Conservation (phyloP, 1,140 invertebrate genomes). For the Phocides pigmalion region DNA sequence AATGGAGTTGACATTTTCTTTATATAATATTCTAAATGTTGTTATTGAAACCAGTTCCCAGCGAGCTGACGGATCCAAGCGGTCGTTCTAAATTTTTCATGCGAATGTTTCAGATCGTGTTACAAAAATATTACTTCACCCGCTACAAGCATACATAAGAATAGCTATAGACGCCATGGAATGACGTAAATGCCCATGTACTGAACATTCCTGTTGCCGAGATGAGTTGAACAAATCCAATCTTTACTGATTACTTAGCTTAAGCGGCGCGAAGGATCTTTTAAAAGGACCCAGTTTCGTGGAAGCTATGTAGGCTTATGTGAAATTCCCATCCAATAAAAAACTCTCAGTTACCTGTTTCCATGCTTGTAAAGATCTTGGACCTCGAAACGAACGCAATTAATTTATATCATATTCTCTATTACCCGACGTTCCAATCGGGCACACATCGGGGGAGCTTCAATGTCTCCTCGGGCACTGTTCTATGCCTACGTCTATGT, state of each 20-base stretch:
- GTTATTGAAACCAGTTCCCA: slow-evolving; percentile 3
- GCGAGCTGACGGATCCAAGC: slow-evolving; percentile 3
- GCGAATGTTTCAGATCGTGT: slow-evolving; percentile 13
- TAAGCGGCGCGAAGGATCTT: too few relatives aligned
- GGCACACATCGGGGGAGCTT: too few relatives aligned
- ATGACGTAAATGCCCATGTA: slow-evolving; percentile 16
- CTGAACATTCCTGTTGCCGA: slow-evolving; percentile 14
- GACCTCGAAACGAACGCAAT: too few relatives aligned
- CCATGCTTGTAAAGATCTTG: too few relatives aligned
- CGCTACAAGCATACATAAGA: slow-evolving; percentile 10
- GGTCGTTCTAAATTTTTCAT: slow-evolving; percentile 23
- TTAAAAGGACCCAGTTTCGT: too few relatives aligned
- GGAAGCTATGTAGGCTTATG: too few relatives aligned
- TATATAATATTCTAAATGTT: background rate
- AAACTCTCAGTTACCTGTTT: too few relatives aligned
- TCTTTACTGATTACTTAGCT: background rate
- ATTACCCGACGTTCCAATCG: too few relatives aligned
- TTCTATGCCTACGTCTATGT: too few relatives aligned
- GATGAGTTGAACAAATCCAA: slow-evolving; percentile 13
- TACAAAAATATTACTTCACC: slow-evolving; percentile 26
- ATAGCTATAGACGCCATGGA: background rate
- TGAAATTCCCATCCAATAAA: too few relatives aligned
- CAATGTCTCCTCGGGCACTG: too few relatives aligned
- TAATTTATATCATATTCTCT: too few relatives aligned
- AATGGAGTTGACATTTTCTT: background rate